Conservation (phyloP, 2,888 invertebrate species). For the Endomychus coccineus region DNA sequence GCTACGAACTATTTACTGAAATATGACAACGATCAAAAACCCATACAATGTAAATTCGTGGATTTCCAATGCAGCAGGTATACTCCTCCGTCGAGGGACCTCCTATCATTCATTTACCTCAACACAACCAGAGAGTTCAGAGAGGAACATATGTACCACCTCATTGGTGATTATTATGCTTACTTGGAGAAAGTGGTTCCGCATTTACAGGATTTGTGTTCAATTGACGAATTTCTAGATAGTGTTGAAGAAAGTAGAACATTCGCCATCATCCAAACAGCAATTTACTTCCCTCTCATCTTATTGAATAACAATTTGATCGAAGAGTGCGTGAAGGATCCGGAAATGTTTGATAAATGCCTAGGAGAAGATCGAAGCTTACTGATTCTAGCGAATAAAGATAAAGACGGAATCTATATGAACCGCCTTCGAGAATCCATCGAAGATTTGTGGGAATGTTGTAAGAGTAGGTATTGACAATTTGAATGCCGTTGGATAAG, state of each 20-base stretch:
- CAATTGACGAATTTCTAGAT: too few species aligned
- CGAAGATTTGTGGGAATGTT: conserved; percentile 30
- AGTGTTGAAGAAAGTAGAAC: conserved; percentile 36
- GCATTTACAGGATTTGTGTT: too few species aligned
- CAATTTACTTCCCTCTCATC: conserved; percentile 33
- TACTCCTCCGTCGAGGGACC: conserved; percentile 56
- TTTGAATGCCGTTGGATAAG: too few species aligned
- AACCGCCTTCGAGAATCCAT: conserved; percentile 26
- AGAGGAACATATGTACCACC: conserved; percentile 17
- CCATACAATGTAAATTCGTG: conserved; percentile 28
- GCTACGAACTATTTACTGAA: conserved; percentile 45
- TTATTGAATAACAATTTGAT: conserved; percentile 26
- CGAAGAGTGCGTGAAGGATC: conserved; percentile 26
- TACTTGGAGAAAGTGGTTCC: conserved; percentile 23
- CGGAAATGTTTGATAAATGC: conserved; percentile 24
- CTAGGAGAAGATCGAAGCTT: conserved; percentile 31
- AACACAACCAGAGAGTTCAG: conserved; percentile 21
- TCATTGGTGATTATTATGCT: conserved; percentile 25
- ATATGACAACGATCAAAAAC: conserved; percentile 20
- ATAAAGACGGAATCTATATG: conserved; percentile 27
- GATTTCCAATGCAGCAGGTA: conserved; percentile 41
- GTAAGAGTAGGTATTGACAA: too few species aligned
- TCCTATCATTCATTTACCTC: conserved; percentile 37
- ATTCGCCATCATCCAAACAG: conserved; percentile 32
- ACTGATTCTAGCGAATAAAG: conserved; percentile 27